Evolutionary conservation across 2,888 invertebrate species (phyloP), one percentile per base, ranked within the genome.

Genomic region (Ommatoiulus sabulosus): DNA sequence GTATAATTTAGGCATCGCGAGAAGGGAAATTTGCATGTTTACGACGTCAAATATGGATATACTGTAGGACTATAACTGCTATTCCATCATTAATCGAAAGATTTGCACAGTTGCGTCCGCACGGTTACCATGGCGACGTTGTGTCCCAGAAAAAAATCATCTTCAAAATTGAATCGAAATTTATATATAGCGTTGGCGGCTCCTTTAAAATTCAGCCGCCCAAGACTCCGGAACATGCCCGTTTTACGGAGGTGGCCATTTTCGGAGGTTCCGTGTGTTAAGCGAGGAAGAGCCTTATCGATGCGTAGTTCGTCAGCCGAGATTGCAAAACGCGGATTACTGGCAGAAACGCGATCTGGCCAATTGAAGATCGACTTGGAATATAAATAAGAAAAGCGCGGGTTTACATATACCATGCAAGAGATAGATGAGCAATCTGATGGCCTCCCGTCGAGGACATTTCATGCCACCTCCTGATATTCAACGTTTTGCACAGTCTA

Each of bases 281-380:
- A 57, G 6, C 8, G 24, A n/a, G 24, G n/a, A n/a, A 7, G 24
- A 8, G 72, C 72, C 24, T 72, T 72, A 72, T 72, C 72, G 72
- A 72, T 72, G 72, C 72, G 24, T 24, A 24, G 10, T 72, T 72
- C 72, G 72, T 72, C 72, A 72, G 24, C 24, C 8, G 24, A 72
- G 72, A 72, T 72, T 72, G 72, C 24, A 72, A 24, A 72, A 72
- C 10, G 72, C 3, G 72, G 72, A 72, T 72, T 72, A 72, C 72
- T 72, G 72, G 72, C 72, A 72, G 72, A 72, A 72, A 72, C n/a
- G 72, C 72, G 72, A 72, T 72, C 72, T 24, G 24, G 72, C 72
- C 72, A 72, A 72, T 72, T 72, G 72, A 72, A 72, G 72, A 72
- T 72, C 72, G 20, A 24, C 72, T 20, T 3, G 24, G 72, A 72